phyloP scores from a whole-genome alignment of 2,888 invertebrate species.

The Elmis aenea region DNA sequence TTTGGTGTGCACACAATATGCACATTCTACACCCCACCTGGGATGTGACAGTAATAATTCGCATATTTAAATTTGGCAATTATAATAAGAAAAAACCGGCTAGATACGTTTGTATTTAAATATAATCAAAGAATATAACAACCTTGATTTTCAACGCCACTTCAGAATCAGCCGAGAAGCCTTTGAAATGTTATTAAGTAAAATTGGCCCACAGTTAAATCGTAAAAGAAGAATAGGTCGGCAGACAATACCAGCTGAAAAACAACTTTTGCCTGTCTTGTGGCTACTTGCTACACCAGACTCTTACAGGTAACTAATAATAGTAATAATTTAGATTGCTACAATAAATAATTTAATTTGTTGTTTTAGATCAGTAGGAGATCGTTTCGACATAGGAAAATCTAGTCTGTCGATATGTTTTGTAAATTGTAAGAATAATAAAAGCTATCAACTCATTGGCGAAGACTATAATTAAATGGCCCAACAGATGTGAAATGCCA shows the following conservation, averaged over 20 bases:
- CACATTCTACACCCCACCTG: no score
- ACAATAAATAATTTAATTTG: no score
- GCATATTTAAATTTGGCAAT: no score
- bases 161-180: constrained; percentile 1
- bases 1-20: no score
- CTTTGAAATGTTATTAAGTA: constrained; percentile 1
- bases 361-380: constrained; percentile 4
- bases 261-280: constrained; percentile 2
- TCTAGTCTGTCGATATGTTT: constrained; percentile 9
- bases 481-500: no score
- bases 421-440: constrained; percentile 8
- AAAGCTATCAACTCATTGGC: constrained; percentile 4
- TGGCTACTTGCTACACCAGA: constrained; percentile 7
- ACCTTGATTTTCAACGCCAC: constrained; percentile 4
- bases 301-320: constrained; percentile 4
- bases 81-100: no score
- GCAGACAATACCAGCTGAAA: background rate
- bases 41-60: no score
- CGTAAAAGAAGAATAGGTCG: background rate
- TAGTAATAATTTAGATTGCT: no score
- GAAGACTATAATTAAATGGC: constrained; percentile 1
- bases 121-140: no score
- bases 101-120: no score
- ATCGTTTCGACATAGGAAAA: constrained; percentile 12
- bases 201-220: background rate